Evolutionary conservation across 1,140 invertebrate genomes (phyloP), one percentile per base, ranked within the genome.

Genomic region (Octopus sinensis): DNA sequence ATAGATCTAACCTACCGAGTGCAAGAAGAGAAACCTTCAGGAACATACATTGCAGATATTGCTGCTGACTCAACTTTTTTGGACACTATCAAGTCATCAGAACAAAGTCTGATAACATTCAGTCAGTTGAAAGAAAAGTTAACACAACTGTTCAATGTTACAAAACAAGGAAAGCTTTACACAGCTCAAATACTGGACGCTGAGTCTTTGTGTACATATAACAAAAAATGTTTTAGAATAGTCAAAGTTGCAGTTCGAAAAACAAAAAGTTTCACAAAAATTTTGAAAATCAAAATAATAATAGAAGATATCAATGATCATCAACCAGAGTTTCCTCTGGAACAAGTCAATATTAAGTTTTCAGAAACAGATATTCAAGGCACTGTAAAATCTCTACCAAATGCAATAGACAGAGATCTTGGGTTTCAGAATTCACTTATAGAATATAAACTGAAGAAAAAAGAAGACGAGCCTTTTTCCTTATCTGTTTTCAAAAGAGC

Each of bases 291-390:
- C 89, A 96, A 97, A 7, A 95, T 98, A 85, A 97, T 96, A 1
- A 95, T 98, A 0, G 96, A 96, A 88, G 97, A 96, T 23, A 92
- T 96, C 75, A 97, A 98, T 91, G 96, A 97, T 86, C 96, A 96
- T 4, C 73, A 80, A 53, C 86, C 86, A 62, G 79, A 80, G 76
- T 86, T 85, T 77, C 94, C 94, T 5, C 96, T 96, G 0, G 90
- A 95, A 54, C 68, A 56, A 9, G 13, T 84, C 5, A 53, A 82
- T 62, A 52, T 85, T 23, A 56, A 75, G 6, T 81, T 87, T 75
- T 85, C 84, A 4, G 86, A 87, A 76, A 83, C 83, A n/a, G 84
- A 84, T 7, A 56, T 82, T 13, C 30, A 83, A 13, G 83, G 83
- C 9, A 83, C 80, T 9, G 79, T 79, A 71, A 80, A 83, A 23